Percentiles rank a stretch among this genome's conserved stretches.
phyloP scores from a whole-genome alignment of 2,113 vertebrate genomes.

The Erythrolamprus reginae region DNA sequence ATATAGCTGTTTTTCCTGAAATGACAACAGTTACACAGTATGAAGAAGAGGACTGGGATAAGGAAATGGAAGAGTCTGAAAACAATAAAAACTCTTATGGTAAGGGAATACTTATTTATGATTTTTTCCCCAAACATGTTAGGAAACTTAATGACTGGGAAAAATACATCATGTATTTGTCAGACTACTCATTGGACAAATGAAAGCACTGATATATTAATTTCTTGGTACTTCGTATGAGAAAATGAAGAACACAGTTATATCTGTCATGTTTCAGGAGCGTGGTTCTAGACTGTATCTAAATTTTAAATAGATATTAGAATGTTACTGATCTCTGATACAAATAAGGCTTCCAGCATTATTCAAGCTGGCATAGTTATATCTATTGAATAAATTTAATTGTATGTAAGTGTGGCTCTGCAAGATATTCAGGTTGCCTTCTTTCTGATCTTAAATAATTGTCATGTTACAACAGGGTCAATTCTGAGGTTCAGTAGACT shows the following conservation, averaged over 20 bases:
- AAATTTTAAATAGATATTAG: not conserved
- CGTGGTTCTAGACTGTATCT: not conserved
- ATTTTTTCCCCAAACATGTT: not conserved
- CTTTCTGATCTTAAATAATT: not conserved
- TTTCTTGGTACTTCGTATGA: not conserved
- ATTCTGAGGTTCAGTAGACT: not conserved
- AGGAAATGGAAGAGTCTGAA: conserved; percentile 61
- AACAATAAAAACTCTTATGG: conserved; percentile 57
- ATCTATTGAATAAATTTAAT: not conserved
- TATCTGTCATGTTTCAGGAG: not conserved
- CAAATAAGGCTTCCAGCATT: not conserved
- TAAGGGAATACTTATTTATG: conserved; percentile 45
- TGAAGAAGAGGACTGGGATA: conserved; percentile 69
- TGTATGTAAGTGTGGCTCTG: not conserved
- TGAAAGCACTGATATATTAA: not conserved
- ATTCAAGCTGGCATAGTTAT: not conserved
- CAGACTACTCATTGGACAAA: not conserved
- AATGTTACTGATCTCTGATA: not conserved
- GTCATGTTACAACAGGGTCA: not conserved
- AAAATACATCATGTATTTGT: not conserved
- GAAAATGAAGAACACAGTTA: not conserved
- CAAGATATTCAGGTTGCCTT: not conserved
- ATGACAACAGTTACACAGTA: conserved; percentile 18
- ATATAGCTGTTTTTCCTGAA: not conserved
- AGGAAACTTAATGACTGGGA: not conserved